These are phyloP conservation scores for Hirundichthys speculiger DNA, from an alignment of 2,113 vertebrate genomes.

Conservation along the genomic window DNA sequence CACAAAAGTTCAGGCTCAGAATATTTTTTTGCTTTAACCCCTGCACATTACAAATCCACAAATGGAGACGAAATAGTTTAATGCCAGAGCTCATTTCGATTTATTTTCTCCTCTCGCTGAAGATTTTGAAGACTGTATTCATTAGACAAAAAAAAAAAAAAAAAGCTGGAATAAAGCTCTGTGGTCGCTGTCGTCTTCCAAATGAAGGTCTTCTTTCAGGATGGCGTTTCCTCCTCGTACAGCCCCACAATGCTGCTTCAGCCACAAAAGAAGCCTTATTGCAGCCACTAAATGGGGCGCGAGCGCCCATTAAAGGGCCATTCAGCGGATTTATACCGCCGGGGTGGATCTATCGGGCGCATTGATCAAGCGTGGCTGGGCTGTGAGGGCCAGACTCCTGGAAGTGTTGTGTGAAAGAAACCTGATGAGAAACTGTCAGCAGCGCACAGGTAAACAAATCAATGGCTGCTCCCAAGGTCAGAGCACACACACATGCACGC, in stretches of 20 bases:
- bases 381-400: constrained; percentile 70
- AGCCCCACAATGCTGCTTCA: constrained; percentile 42
- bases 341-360: constrained; percentile 73
- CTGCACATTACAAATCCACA: background rate
- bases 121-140: no score
- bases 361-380: constrained; percentile 76
- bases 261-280: constrained; percentile 66
- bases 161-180: no score
- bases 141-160: no score
- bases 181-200: constrained; percentile 17
- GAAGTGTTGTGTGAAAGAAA: constrained; percentile 80
- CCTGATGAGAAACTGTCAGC: constrained; percentile 83
- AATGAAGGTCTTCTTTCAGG: constrained; percentile 20
- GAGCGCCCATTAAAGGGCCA: constrained; percentile 69
- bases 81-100: background rate
- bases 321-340: constrained; percentile 75
- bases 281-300: constrained; percentile 68
- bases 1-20: no score
- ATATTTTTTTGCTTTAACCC: no score
- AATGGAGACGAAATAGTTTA: constrained; percentile 10
- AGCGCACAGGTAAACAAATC: constrained; percentile 83
- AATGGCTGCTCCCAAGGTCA: constrained; percentile 82
- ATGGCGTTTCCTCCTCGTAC: constrained; percentile 41
- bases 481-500: constrained; percentile 12
- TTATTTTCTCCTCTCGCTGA: background rate